Percentiles rank a stretch among this genome's conserved stretches.
These are phyloP conservation scores for Siphamia tubifer DNA, from an alignment of 2,113 vertebrate genomes.

Conservation along the genomic window DNA sequence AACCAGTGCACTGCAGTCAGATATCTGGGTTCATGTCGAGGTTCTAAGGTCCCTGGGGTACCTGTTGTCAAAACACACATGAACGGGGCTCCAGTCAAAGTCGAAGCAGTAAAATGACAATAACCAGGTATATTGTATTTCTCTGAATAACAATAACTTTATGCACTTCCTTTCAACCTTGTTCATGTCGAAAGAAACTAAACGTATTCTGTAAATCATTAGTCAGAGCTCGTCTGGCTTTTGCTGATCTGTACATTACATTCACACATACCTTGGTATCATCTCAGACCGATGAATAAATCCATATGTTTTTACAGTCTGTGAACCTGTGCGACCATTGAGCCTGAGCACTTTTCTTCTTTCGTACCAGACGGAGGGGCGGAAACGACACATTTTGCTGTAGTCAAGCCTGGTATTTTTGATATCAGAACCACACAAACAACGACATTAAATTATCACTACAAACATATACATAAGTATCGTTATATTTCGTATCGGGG, in stretches of 20 bases:
- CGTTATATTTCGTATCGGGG: not conserved
- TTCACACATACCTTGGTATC: rapidly evolving
- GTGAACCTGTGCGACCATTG: not conserved
- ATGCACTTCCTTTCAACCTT: too few relatives aligned
- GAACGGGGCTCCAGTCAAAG: too few relatives aligned
- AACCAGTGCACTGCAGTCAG: too few relatives aligned
- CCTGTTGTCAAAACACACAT: too few relatives aligned
- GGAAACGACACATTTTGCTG: conserved; percentile 47
- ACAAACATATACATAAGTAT: not conserved
- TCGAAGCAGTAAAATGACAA: too few relatives aligned
- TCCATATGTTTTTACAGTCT: conserved; percentile 5
- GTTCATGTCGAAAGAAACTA: too few relatives aligned
- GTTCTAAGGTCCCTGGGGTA: too few relatives aligned
- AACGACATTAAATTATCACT: not conserved
- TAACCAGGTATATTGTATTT: not conserved
- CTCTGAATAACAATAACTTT: too few relatives aligned
- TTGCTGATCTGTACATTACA: conserved; percentile 18
- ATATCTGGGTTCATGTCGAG: too few relatives aligned
- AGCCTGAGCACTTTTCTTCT: not conserved
- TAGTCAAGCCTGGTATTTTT: conserved; percentile 19
- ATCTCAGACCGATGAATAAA: rapidly evolving
- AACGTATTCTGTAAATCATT: too few relatives aligned
- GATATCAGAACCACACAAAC: conserved; percentile 20
- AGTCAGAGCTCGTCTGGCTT: rapidly evolving
- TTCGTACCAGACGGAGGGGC: conserved; percentile 56